These are phyloP conservation scores for Eulemur macaco DNA, from an alignment of 2,113 vertebrate genomes.

Conservation along the genomic window DNA sequence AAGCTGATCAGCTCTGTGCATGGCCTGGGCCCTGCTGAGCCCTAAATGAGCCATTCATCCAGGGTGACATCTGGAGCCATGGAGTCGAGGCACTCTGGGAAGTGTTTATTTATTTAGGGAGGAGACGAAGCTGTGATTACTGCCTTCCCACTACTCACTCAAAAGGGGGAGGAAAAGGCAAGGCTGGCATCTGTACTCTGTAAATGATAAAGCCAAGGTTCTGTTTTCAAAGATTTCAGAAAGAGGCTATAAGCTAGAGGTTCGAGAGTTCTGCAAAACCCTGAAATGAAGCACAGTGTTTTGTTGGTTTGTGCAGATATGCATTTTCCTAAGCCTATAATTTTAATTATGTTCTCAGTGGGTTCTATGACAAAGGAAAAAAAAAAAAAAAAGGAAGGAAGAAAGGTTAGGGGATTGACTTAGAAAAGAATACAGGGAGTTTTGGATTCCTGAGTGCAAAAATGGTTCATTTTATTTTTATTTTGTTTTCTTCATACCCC, in stretches of 20 bases:
- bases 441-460: background rate
- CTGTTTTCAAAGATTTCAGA: conserved; percentile 2
- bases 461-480: background rate
- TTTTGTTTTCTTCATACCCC: background rate
- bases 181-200: conserved; percentile 40
- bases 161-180: background rate
- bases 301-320: background rate
- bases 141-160: background rate
- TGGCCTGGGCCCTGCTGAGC: conserved; percentile 41
- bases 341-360: conserved; percentile 48
- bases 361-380: background rate
- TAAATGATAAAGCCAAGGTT: conserved; percentile 34
- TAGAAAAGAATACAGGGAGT: background rate
- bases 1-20: background rate
- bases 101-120: conserved; percentile 12
- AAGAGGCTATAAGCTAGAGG: background rate
- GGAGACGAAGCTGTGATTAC: background rate
- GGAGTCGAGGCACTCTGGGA: background rate
- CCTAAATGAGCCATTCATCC: conserved; percentile 49
- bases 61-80: background rate
- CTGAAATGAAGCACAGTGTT: background rate
- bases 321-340: conserved; percentile 13
- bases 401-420: background rate
- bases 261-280: background rate
- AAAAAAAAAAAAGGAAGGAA: background rate